phyloP scores from a whole-genome alignment of 2,797 vertebrate genomes.

The Numenius phaeopus region DNA sequence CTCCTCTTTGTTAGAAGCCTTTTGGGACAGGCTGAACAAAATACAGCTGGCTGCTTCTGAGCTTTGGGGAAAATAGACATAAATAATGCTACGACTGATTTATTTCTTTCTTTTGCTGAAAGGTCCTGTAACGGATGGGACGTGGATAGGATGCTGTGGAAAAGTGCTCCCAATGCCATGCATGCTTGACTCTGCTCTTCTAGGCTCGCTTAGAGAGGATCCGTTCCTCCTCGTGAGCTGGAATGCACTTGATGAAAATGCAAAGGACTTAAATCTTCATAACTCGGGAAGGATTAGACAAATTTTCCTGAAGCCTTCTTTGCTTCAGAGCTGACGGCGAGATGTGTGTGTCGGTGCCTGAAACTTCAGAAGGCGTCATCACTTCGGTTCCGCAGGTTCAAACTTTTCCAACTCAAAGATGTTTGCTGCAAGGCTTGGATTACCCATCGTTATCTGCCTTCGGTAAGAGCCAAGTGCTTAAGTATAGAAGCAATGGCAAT shows the following conservation, averaged over 20 bases:
- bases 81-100: not conserved
- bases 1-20: not conserved
- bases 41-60: not conserved
- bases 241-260: not conserved
- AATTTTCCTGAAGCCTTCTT: not conserved
- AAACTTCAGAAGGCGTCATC: not conserved
- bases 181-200: not conserved
- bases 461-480: not conserved
- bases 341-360: not conserved
- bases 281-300: not conserved
- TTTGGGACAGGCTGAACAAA: not conserved
- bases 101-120: not conserved
- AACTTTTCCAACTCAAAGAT: not conserved
- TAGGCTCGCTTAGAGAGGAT: not conserved
- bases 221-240: not conserved
- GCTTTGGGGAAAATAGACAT: not conserved
- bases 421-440: not conserved
- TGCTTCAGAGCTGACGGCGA: not conserved
- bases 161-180: not conserved
- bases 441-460: not conserved
- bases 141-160: not conserved
- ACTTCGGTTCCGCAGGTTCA: rapidly evolving
- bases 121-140: not conserved
- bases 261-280: not conserved
- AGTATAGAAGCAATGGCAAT: not conserved